Percentiles rank a stretch among this genome's conserved stretches.
Evolutionary conservation across 2,888 invertebrate genomes (phyloP).

Genomic region (Phytoseiulus persimilis): DNA sequence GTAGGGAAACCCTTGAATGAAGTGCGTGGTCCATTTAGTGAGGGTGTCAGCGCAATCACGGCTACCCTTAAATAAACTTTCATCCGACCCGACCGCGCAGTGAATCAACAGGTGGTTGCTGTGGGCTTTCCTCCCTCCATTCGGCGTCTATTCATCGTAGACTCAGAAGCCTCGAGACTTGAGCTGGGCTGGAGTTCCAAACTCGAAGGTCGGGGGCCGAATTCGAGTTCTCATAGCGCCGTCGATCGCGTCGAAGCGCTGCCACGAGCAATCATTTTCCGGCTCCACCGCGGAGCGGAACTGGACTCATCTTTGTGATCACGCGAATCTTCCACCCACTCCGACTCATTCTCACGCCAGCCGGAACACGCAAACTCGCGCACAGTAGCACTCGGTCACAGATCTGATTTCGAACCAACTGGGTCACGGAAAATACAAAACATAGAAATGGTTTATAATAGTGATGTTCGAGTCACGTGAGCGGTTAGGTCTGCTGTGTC

Average conservation of each 20-base stretch:
- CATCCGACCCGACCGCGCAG: too few species aligned
- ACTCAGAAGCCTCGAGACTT: too few species aligned
- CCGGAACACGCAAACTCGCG: background rate
- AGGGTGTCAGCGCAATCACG: too few species aligned
- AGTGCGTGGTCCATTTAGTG: too few species aligned
- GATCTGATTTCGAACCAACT: background rate
- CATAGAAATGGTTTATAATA: background rate
- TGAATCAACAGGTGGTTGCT: too few species aligned
- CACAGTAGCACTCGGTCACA: background rate
- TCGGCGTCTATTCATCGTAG: too few species aligned
- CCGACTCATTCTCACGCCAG: background rate
- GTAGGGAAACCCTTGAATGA: too few species aligned
- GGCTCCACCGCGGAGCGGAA: background rate
- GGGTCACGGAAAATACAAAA: background rate
- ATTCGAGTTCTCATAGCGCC: background rate
- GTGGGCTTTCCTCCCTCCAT: too few species aligned
- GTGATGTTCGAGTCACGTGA: background rate
- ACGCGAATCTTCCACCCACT: background rate
- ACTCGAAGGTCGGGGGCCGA: too few species aligned
- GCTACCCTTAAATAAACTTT: too few species aligned
- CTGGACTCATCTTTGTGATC: background rate
- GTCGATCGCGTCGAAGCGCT: background rate
- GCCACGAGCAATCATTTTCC: background rate
- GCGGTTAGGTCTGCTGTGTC: background rate
- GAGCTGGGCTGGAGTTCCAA: too few species aligned